Percentiles rank a stretch among this genome's conserved stretches.
Conservation (phyloP, 2,888 invertebrate species). For the Lacanobia oleracea region DNA sequence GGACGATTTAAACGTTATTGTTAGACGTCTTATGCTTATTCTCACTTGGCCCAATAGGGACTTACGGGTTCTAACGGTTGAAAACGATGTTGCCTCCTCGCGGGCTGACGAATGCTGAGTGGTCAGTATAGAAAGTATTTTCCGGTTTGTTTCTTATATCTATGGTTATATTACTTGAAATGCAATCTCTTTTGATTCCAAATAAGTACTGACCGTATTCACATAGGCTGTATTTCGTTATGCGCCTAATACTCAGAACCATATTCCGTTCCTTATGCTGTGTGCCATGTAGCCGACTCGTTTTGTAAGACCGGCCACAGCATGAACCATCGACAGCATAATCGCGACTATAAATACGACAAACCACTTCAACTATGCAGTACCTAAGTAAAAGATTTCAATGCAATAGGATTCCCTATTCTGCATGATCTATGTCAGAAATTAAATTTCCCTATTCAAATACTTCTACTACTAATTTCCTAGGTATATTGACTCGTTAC, state of each 20-base stretch:
- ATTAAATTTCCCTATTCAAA: neutral
- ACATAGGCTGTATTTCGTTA: neutral
- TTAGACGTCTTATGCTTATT: too few species aligned
- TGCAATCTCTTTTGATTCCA: too few species aligned
- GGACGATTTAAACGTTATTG: too few species aligned
- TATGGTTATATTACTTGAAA: neutral
- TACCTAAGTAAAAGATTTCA: neutral
- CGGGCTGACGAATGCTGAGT: too few species aligned
- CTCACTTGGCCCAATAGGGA: too few species aligned
- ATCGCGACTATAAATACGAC: neutral
- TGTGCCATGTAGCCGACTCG: neutral
- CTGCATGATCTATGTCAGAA: neutral
- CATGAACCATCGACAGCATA: neutral
- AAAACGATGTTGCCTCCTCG: too few species aligned
- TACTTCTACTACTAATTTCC: too few species aligned
- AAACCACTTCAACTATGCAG: neutral
- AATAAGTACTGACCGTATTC: neutral
- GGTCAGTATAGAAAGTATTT: too few species aligned
- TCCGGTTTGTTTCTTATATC: neutral
- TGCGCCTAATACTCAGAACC: neutral
- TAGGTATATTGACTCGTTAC: slow-evolving; percentile 7
- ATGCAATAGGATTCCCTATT: neutral
- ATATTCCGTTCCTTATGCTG: neutral
- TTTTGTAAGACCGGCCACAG: neutral
- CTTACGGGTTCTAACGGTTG: too few species aligned